A percentile compares a stretch with the other conserved stretches of the same genome.
phyloP scores from a whole-genome alignment of 2,797 vertebrate genomes.

The Peromyscus melanophrys region DNA sequence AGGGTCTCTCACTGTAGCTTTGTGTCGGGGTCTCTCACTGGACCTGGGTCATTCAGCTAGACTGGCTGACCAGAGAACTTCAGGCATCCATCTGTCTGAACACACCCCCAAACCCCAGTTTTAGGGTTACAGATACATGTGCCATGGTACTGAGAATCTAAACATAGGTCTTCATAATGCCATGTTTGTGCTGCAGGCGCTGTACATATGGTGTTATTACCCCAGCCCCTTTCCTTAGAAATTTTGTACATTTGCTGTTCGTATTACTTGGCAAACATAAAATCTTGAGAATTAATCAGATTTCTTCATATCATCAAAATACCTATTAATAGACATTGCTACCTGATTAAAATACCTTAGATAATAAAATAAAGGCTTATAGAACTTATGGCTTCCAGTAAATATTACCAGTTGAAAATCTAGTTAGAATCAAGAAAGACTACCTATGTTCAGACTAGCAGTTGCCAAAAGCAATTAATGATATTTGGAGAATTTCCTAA shows the following conservation, averaged over 20 bases:
- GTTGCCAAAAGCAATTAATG: neutral
- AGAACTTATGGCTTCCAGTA: neutral
- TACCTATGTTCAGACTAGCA: neutral
- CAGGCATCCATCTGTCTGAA: neutral
- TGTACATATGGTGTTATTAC: neutral
- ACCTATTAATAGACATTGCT: neutral
- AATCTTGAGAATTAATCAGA: neutral
- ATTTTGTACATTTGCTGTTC: neutral
- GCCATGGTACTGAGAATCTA: neutral
- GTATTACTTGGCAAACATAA: neutral
- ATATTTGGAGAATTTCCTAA: neutral
- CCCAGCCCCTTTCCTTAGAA: neutral
- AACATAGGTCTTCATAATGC: neutral
- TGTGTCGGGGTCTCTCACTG: neutral
- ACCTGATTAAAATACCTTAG: constrained; percentile 13
- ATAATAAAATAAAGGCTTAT: neutral
- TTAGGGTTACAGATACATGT: neutral
- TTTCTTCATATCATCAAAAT: neutral
- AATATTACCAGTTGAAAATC: constrained; percentile 36
- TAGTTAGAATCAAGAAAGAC: constrained; percentile 2
- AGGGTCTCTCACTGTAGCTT: neutral
- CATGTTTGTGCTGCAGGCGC: neutral
- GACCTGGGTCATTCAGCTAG: neutral
- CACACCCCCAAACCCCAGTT: too few species aligned
- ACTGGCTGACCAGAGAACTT: neutral